Evolutionary conservation across 2,888 invertebrate species (phyloP).

Genomic region (Allygus modestus): DNA sequence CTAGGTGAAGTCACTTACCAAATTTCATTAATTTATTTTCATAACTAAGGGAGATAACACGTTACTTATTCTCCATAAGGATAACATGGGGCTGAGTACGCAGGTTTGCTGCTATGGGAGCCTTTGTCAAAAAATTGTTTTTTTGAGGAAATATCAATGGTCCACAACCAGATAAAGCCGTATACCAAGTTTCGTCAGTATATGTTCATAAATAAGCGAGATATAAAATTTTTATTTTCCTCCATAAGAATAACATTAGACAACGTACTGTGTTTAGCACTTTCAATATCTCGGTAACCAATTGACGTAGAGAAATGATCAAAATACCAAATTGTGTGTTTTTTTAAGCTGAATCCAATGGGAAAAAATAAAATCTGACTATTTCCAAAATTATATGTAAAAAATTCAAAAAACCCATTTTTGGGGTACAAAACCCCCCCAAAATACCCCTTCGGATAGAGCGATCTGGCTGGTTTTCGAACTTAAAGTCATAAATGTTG

Average conservation of each 20-base stretch:
- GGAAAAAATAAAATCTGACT: no score
- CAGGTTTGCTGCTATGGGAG: no score
- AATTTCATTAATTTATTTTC: no score
- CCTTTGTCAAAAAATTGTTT: no score
- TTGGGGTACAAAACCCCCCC: neutral
- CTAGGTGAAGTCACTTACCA: no score
- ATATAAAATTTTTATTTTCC: neutral
- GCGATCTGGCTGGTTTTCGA: neutral
- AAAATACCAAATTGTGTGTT: neutral
- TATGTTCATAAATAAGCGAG: constrained; percentile 3
- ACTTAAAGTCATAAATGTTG: neutral
- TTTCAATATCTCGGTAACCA: neutral
- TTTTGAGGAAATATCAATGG: no score
- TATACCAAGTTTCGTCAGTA: no score
- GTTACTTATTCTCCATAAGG: no score
- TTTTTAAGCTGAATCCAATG: neutral
- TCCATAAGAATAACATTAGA: neutral
- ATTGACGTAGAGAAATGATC: neutral
- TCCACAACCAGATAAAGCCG: no score
- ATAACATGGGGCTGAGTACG: no score
- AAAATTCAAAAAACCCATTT: neutral
- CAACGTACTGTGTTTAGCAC: no score
- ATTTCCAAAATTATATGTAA: neutral
- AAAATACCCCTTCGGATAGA: neutral
- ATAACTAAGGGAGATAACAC: no score